Base-by-base conservation (phyloP, 2,113 vertebrate genomes). In the Gobio gobio region DNA sequence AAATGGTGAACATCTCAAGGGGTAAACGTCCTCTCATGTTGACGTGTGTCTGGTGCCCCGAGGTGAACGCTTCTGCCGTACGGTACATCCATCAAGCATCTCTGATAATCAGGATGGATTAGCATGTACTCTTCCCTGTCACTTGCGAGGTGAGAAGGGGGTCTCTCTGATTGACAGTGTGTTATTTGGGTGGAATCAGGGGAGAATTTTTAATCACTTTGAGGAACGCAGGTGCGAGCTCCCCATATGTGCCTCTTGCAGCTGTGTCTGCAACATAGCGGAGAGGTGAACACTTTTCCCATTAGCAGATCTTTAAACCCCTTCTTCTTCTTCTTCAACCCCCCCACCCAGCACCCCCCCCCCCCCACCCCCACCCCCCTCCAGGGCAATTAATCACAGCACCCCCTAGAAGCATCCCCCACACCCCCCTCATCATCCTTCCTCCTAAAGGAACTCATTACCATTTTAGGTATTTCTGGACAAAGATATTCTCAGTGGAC, bases 401-500 rank as follows among this genome's bases (percentile, higher is more conserved):
- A 66, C 40, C 77, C 70, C 40, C 56, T 49, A 59, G 22, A 63
- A 82, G 33, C 45, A 58, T 82, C 49, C 72, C 47, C 73, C 36
- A 16, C 29, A 58, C 54, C 72, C 74, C 56, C 78, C 43, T 36
- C 40, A 64, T 76, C 85, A 70, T 49, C 74, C 33, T 36, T 78
- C 56, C 47, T 82, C 74, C 86, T 26, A 77, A 83, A 86, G 85
- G 89, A 89, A 83, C 86, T 87, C 88, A 83, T 86, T 90, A 90
- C 80, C 79, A 89, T 87, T 88, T 82, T 84, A 83, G 86, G 86
- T 83, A 86, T 90, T 89, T 89, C 85, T 90, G 88, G 85, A 90
- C 87, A 88, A 84, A 90, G 85, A 89, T 87, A 89, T 91, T 86
- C 88, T 88, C 89, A 22, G 85, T 54, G 87, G 89, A 89, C 78